These are phyloP conservation scores for Terrapene triunguis DNA, from an alignment of 2,113 vertebrate genomes.

Conservation along the genomic window DNA sequence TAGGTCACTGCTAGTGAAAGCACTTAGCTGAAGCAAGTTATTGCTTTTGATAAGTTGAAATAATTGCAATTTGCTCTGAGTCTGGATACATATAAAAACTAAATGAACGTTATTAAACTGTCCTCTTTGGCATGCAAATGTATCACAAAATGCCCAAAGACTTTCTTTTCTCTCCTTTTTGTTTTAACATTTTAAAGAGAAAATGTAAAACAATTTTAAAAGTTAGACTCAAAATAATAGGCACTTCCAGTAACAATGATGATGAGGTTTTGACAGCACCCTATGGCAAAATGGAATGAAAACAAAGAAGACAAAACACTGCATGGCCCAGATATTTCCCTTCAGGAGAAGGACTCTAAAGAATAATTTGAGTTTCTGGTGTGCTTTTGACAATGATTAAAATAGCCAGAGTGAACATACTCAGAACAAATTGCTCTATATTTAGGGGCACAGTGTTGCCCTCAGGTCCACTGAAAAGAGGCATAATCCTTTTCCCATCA, in stretches of 20 bases:
- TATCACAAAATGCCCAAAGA: background rate
- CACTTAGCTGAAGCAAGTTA: background rate
- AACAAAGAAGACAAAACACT: background rate
- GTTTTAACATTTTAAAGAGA: background rate
- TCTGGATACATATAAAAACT: background rate
- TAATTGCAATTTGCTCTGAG: conserved; percentile 2
- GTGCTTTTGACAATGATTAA: background rate
- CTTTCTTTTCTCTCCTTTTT: background rate
- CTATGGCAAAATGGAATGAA: conserved; percentile 7
- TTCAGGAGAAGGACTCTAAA: background rate
- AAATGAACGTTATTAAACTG: background rate
- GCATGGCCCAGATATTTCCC: background rate
- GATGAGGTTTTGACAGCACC: background rate
- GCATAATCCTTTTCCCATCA: background rate
- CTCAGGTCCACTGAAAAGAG: background rate
- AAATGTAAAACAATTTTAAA: background rate
- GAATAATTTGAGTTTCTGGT: background rate
- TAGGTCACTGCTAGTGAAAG: background rate
- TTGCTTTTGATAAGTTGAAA: background rate
- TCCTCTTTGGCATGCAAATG: background rate
- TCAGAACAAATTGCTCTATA: background rate
- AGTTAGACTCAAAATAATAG: background rate
- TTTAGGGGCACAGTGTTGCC: background rate
- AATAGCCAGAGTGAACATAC: background rate
- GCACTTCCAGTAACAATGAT: background rate